These are phyloP conservation scores for Anthoscopus minutus DNA, from an alignment of 2,113 vertebrate genomes.

Conservation along the genomic window DNA sequence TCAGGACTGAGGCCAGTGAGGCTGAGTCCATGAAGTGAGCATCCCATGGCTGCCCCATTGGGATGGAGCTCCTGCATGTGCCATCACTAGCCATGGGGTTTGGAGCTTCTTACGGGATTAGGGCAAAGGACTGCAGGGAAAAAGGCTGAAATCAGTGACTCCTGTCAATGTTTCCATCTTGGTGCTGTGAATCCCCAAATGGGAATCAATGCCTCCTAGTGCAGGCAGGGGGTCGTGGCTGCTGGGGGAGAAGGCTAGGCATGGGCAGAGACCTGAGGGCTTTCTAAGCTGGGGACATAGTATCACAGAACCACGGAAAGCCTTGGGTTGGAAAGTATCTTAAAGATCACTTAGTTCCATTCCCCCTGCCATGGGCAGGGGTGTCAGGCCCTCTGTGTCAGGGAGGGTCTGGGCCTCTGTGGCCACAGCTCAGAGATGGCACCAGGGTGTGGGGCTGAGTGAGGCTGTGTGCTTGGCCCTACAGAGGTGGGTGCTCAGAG, in stretches of 20 bases:
- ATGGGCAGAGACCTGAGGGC: neutral
- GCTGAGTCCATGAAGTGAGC: neutral
- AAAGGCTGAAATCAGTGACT: neutral
- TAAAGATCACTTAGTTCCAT: neutral
- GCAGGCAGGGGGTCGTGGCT: neutral
- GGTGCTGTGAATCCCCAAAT: neutral
- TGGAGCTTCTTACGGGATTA: neutral
- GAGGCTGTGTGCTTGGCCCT: neutral
- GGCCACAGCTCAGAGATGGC: neutral
- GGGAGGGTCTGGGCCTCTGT: neutral
- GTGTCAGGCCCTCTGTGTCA: no score
- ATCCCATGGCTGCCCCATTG: neutral
- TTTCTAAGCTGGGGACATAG: neutral
- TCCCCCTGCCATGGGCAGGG: neutral
- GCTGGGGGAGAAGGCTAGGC: neutral
- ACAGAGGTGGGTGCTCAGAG: rapidly evolving
- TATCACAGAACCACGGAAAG: neutral
- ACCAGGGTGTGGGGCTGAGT: neutral
- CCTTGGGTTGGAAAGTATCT: neutral
- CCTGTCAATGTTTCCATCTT: rapidly evolving
- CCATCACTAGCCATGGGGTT: rapidly evolving
- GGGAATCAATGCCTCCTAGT: neutral
- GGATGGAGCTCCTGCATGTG: rapidly evolving
- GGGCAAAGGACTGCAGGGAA: neutral
- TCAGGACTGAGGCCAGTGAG: neutral